These are phyloP conservation scores for Drosophila pandora DNA, from an alignment of 1,140 invertebrate genomes.

Conservation along the genomic window DNA sequence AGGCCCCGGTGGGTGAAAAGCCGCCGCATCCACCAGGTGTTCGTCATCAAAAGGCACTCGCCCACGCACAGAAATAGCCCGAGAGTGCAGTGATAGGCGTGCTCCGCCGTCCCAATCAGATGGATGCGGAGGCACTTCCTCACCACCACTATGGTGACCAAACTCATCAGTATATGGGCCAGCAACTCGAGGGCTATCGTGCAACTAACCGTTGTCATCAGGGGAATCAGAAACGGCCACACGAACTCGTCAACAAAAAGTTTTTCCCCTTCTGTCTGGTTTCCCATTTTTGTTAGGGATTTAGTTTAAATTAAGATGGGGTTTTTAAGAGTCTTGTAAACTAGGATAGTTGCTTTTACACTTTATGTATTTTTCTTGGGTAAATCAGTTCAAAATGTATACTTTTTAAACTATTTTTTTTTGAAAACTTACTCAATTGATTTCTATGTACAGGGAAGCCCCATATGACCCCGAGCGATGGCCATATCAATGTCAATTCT, in stretches of 20 bases:
- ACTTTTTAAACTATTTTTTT: too few relatives aligned
- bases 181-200: background rate
- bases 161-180: slow-evolving; percentile 4
- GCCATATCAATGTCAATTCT: too few relatives aligned
- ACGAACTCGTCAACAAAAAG: background rate
- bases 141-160: background rate
- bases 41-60: slow-evolving; percentile 9
- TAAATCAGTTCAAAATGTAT: too few relatives aligned
- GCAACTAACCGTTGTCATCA: background rate
- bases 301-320: too few relatives aligned
- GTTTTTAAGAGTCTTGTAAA: too few relatives aligned
- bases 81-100: slow-evolving; percentile 27
- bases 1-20: background rate
- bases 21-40: background rate
- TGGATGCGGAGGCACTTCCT: slow-evolving; percentile 1
- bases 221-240: slow-evolving; percentile 1
- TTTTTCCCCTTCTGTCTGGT: background rate
- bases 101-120: slow-evolving; percentile 9
- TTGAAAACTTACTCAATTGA: too few relatives aligned
- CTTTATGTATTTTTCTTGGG: too few relatives aligned
- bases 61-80: slow-evolving; percentile 20
- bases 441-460: too few relatives aligned
- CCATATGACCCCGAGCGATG: too few relatives aligned
- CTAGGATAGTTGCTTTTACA: too few relatives aligned
- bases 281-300: background rate